A percentile compares a stretch with the other conserved stretches of the same genome.
phyloP scores from a whole-genome alignment of 2,797 vertebrate genomes.

The Taeniopygia guttata region DNA sequence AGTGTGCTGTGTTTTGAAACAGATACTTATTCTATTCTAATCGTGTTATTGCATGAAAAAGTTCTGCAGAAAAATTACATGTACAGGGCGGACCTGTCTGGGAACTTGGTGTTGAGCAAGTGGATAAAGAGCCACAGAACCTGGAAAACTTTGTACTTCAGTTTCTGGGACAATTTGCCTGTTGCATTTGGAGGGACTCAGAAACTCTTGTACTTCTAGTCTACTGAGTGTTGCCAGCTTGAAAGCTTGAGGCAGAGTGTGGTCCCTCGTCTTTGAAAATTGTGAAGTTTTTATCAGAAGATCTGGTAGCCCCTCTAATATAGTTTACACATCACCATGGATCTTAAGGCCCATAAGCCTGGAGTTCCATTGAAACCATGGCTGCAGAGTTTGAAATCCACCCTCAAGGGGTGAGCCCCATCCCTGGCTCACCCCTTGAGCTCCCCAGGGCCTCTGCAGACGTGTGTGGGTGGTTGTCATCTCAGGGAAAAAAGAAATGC shows the following conservation, averaged over 20 bases:
- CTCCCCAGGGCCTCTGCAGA: not conserved
- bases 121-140: not conserved
- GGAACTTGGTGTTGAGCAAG: not conserved
- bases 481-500: not conserved
- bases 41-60: slow-evolving; percentile 2
- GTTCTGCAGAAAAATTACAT: not conserved
- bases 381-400: not conserved
- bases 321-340: not conserved
- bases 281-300: not conserved
- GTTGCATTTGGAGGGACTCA: not conserved
- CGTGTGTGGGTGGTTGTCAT: not conserved
- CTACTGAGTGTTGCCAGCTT: not conserved
- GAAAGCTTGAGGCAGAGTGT: not conserved
- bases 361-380: not conserved
- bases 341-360: not conserved
- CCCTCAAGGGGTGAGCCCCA: no score
- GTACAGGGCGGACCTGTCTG: not conserved
- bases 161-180: not conserved
- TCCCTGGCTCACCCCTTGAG: accelerated
- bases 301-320: not conserved
- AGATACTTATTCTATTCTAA: slow-evolving; percentile 1
- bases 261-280: not conserved
- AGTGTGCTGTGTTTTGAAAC: not conserved
- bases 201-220: not conserved
- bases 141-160: not conserved